These are phyloP conservation scores for Zaprionus capensis DNA, from an alignment of 1,140 invertebrate species.

Conservation along the genomic window DNA sequence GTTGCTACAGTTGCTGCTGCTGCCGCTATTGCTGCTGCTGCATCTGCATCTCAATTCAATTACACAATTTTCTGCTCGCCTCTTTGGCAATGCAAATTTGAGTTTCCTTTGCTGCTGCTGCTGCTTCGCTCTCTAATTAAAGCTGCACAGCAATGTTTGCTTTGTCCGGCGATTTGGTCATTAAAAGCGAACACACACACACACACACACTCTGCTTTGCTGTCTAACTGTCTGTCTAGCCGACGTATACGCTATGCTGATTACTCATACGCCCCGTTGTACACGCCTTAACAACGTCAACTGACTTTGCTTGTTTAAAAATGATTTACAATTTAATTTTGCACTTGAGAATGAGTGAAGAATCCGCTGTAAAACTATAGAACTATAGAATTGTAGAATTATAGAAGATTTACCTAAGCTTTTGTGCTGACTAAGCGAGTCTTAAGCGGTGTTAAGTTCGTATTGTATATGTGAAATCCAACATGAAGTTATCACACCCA, in stretches of 20 bases:
- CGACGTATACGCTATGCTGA: conserved; percentile 63
- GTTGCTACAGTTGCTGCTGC: conserved; percentile 18
- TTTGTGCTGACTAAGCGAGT: neutral
- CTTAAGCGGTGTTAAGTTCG: neutral
- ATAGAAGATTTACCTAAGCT: neutral
- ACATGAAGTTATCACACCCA: neutral
- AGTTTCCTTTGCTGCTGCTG: conserved; percentile 40
- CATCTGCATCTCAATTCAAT: conserved; percentile 53
- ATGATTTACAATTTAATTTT: neutral
- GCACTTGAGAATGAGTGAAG: neutral
- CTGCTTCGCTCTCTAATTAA: conserved; percentile 68
- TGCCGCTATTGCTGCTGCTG: conserved; percentile 5
- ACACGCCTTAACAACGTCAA: conserved; percentile 24
- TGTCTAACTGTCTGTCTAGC: conserved; percentile 25
- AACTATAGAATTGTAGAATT: neutral
- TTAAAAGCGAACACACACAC: conserved; percentile 28
- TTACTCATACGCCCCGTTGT: conserved; percentile 75
- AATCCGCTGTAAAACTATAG: neutral
- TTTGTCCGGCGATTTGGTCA: conserved; percentile 49
- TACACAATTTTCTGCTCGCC: conserved; percentile 46
- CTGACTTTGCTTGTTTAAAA: neutral
- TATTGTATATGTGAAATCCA: too few species aligned
- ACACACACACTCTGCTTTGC: neutral
- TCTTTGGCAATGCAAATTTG: conserved; percentile 52
- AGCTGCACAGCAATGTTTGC: conserved; percentile 48